These are phyloP conservation scores for Melinaea menophilus DNA, from an alignment of 2,888 invertebrate genomes.

Conservation along the genomic window DNA sequence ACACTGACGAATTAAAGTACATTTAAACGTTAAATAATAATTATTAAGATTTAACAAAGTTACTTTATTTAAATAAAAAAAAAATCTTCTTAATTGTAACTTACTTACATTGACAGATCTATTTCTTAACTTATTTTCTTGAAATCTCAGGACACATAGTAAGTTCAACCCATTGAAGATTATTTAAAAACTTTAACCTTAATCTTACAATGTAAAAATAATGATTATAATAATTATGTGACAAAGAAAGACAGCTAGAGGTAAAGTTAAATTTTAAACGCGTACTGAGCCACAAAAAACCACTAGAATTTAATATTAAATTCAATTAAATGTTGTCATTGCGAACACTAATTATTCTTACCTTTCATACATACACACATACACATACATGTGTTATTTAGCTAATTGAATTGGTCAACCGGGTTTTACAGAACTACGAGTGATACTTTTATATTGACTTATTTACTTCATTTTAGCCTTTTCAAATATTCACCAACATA, in stretches of 20 bases:
- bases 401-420: too few relatives aligned
- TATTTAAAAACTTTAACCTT: too few relatives aligned
- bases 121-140: too few relatives aligned
- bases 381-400: conserved; percentile 12
- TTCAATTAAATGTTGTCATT: conserved; percentile 6
- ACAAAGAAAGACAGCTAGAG: not conserved
- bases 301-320: not conserved
- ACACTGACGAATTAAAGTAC: not conserved
- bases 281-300: not conserved
- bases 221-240: too few relatives aligned
- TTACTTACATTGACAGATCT: too few relatives aligned
- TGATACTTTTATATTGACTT: too few relatives aligned
- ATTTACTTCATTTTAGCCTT: not conserved
- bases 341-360: conserved; percentile 11
- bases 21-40: not conserved
- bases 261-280: not conserved
- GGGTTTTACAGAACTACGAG: not conserved
- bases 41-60: not conserved
- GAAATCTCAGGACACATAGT: too few relatives aligned
- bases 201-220: too few relatives aligned
- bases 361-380: too few relatives aligned
- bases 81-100: too few relatives aligned
- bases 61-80: too few relatives aligned
- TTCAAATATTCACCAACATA: not conserved
- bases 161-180: too few relatives aligned